phyloP scores from a whole-genome alignment of 2,113 vertebrate genomes.

The Columba janthina region DNA sequence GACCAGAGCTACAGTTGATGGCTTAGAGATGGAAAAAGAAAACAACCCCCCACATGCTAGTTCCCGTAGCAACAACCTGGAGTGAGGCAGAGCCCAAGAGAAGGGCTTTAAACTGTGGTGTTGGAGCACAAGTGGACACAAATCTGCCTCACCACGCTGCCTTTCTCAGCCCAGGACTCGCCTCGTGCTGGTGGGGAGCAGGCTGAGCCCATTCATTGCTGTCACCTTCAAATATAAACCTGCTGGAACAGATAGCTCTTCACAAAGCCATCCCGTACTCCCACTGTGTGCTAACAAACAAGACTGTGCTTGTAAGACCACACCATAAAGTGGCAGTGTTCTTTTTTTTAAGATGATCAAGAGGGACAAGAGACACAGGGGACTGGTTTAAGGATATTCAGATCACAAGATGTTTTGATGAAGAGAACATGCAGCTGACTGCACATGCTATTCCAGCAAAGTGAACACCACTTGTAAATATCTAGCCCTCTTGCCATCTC shows the following conservation, averaged over 20 bases:
- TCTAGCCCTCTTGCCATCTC: not conserved
- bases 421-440: not conserved
- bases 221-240: constrained; percentile 41
- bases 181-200: not conserved
- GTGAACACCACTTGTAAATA: not conserved
- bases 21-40: not conserved
- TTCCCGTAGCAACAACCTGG: not conserved
- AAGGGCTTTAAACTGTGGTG: not conserved
- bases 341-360: not conserved
- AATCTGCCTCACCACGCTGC: not conserved
- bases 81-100: not conserved
- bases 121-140: not conserved
- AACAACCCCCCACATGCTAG: not conserved
- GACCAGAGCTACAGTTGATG: not conserved
- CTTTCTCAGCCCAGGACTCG: not conserved
- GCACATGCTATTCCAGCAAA: not conserved
- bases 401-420: not conserved
- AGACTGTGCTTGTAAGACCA: not conserved
- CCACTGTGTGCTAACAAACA: constrained; percentile 3
- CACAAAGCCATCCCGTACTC: not conserved
- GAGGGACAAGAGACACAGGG: not conserved
- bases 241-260: constrained; percentile 17
- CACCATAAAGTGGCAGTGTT: not conserved
- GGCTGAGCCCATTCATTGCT: constrained; percentile 8
- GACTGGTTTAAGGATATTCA: not conserved